A percentile compares a stretch with the other conserved stretches of the same genome.
Evolutionary conservation across 1,140 invertebrate species (phyloP).

Genomic region (Diorhabda elongata): DNA sequence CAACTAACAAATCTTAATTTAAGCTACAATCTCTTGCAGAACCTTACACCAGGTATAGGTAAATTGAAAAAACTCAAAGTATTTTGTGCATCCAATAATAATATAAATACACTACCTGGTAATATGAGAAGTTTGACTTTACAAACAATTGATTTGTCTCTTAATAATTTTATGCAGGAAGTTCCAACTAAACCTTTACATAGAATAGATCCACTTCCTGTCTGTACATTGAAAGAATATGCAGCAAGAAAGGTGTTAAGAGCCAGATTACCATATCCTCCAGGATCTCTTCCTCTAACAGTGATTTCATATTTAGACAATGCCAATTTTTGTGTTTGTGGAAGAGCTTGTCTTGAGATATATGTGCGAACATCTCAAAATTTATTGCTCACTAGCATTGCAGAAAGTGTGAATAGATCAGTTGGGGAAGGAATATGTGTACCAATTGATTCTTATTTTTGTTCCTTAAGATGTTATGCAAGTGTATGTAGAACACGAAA

Average conservation of each 20-base stretch:
- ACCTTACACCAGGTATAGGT: slow-evolving; percentile 49
- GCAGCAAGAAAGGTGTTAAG: slow-evolving; percentile 36
- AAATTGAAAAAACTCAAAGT: slow-evolving; percentile 36
- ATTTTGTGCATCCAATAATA: slow-evolving; percentile 52
- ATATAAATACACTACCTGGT: slow-evolving; percentile 55
- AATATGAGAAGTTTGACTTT: slow-evolving; percentile 54
- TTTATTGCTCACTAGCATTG: slow-evolving; percentile 48
- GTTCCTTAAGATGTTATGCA: slow-evolving; percentile 54
- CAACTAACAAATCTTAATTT: slow-evolving; percentile 55
- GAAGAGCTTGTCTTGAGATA: slow-evolving; percentile 54
- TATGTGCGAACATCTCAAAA: slow-evolving; percentile 46
- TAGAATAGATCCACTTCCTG: slow-evolving; percentile 26
- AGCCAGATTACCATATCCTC: slow-evolving; percentile 51
- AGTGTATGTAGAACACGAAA: slow-evolving; percentile 32
- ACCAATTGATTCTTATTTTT: slow-evolving; percentile 58
- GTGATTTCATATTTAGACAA: slow-evolving; percentile 58
- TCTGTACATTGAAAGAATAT: slow-evolving; percentile 36
- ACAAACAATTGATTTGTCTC: slow-evolving; percentile 54
- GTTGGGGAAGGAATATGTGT: slow-evolving; percentile 45
- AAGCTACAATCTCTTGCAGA: slow-evolving; percentile 53
- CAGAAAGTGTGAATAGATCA: slow-evolving; percentile 47
- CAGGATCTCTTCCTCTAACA: slow-evolving; percentile 56
- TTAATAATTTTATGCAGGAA: slow-evolving; percentile 45
- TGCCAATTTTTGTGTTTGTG: slow-evolving; percentile 60
- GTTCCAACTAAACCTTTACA: slow-evolving; percentile 23